Evolutionary conservation across 2,113 vertebrate genomes (phyloP), one percentile per base, ranked within the genome.

Genomic region (Microcebus jonahi): DNA sequence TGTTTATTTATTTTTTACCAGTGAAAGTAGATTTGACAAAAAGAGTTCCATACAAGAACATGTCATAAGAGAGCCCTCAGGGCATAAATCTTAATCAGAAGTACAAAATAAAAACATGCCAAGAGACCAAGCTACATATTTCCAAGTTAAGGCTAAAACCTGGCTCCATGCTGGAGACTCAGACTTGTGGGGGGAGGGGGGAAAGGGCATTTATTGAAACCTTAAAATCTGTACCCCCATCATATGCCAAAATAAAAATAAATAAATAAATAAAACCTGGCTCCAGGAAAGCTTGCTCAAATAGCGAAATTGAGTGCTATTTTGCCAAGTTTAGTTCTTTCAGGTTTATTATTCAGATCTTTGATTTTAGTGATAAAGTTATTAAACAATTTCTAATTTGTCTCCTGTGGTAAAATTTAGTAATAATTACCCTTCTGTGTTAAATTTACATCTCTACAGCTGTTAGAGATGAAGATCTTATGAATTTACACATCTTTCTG

Each of bases 1-100:
- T 95, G 34, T 36, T 89, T 93, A 29, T 59, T 59, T 95, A 29
- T 59, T 89, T 92, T 42, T 88, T 81, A 55, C 2, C 45, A 88
- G 75, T 48, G 81, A 68, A 89, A 45, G 20, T 6, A 93, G 55
- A 84, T 88, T 67, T 76, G n/a, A 39, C 53, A 86, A 75, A 94
- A 90, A 65, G 0, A 63, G 80, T 27, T 45, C 53, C 29, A 29
- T 65, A 31, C 4, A 81, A 82, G 18, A 96, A 63, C 39, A 25
- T n/a, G 29, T 68, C 39, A n/a, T 95, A 42, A 73, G 27, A 67
- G 63, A 85, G 50, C 20, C 50, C 36, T 81, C 8, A 34, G 5
- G 0, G 2, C 21, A 31, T 76, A 63, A 53, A 55, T 76, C 50
- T 93, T 42, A 29, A n/a, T 50, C 36, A 77, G 77, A 93, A 87